Conservation (phyloP, 2,888 invertebrate species). For the Zygogramma bicolorata region DNA sequence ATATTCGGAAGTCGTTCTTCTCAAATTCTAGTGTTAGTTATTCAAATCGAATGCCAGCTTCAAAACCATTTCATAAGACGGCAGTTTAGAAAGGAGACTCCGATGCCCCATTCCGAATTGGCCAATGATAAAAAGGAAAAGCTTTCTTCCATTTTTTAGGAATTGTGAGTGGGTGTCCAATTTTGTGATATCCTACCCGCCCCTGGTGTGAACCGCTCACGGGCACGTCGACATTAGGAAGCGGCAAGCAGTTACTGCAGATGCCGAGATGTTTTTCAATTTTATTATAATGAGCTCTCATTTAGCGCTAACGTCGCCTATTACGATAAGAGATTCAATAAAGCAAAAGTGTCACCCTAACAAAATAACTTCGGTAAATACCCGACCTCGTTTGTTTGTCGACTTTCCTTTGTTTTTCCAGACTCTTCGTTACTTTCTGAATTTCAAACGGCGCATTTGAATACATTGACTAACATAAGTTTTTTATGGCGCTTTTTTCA, state of each 20-base stretch:
- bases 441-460: slow-evolving; percentile 43
- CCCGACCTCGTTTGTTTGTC: slow-evolving; percentile 41
- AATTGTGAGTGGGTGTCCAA: too few species aligned
- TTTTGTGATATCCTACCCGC: not conserved
- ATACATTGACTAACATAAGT: slow-evolving; percentile 47
- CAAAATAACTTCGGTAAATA: slow-evolving; percentile 54
- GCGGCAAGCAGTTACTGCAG: slow-evolving; percentile 27
- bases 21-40: too few species aligned
- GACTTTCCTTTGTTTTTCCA: slow-evolving; percentile 43
- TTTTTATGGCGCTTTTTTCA: slow-evolving; percentile 32
- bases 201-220: not conserved
- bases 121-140: too few species aligned
- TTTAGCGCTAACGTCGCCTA: slow-evolving; percentile 59
- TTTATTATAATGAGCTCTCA: slow-evolving; percentile 62
- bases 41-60: too few species aligned
- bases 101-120: too few species aligned
- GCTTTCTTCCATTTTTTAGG: too few species aligned
- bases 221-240: slow-evolving; percentile 13
- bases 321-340: slow-evolving; percentile 63
- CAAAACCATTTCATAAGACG: too few species aligned
- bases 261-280: slow-evolving; percentile 59
- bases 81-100: too few species aligned
- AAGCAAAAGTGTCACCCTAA: slow-evolving; percentile 54
- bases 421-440: slow-evolving; percentile 40
- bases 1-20: too few species aligned